Evolutionary conservation across 2,888 invertebrate species (phyloP), one percentile per base, ranked within the genome.

Genomic region (Cosmia trapezina): DNA sequence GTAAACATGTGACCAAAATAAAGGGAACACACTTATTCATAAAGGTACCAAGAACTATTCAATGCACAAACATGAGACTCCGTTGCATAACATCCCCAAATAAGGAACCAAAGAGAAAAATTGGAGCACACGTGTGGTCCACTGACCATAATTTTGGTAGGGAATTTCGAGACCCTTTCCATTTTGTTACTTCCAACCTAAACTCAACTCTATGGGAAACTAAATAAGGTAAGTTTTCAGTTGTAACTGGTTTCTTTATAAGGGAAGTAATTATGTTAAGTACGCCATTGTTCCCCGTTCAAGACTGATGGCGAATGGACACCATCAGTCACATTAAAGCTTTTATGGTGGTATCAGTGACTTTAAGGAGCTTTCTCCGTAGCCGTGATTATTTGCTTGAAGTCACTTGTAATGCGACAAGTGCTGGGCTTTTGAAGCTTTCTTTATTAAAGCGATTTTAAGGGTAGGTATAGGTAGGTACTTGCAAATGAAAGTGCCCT

Each of bases 181-280:
- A 28, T 62, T 66, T 19, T 22, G 11, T 19, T 4, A 53, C 5
- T 2, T 2, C 2, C 72, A 74, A 47, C 54, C 28, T 11, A 81
- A 72, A 68, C 0, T 19, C 12, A 63, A 77, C 83, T 65, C 37
- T 80, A 73, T 19, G 0, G 0, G 0, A 0, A 0, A 28, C 17
- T 0, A 0, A 0, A 33, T 76, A 81, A 59, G 61, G 66, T 60
- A 0, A 45, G 14, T 47, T 70, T 83, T 83, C 6, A 9, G 0
- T 60, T 72, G 51, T 7, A 0, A 11, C 6, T 68, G 8, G 17
- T 47, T 70, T 76, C 63, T 70, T 80, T 71, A 66, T 64, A 79
- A 65, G 79, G 81, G 80, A 76, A 77, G 78, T 81, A 84, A 86
- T 86, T 86, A 84, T 83, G 85, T 86, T 86, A 86, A 86, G 85